Evolutionary conservation across 2,888 invertebrate genomes (phyloP).

Genomic region (Acanthacorydalis orientalis): DNA sequence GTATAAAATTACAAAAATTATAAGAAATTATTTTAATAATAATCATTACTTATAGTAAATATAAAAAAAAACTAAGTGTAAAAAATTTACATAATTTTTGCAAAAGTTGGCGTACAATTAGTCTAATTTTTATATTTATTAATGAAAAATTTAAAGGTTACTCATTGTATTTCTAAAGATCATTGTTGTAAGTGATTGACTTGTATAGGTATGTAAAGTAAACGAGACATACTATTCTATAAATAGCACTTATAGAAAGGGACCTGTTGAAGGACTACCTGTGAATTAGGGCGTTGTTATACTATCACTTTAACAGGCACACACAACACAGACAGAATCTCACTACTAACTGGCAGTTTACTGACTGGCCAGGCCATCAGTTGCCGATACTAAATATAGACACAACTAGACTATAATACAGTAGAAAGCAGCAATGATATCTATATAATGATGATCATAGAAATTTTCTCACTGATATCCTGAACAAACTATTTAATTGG

Average conservation of each 20-base stretch:
- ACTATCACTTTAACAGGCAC: neutral
- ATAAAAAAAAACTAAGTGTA: neutral
- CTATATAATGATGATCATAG: too few relatives aligned
- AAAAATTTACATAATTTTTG: neutral
- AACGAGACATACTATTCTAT: too few relatives aligned
- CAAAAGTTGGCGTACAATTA: neutral
- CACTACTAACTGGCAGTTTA: neutral
- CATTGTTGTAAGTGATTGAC: neutral
- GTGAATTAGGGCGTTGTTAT: conserved; percentile 2
- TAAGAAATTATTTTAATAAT: too few relatives aligned
- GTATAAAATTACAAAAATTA: too few relatives aligned
- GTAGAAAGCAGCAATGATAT: too few relatives aligned
- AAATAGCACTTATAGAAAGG: neutral
- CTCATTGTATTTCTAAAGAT: neutral
- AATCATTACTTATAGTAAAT: too few relatives aligned
- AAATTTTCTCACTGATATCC: too few relatives aligned
- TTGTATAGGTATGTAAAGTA: neutral
- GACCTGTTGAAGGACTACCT: conserved; percentile 6
- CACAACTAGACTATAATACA: neutral
- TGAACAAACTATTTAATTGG: too few relatives aligned
- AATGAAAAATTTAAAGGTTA: neutral
- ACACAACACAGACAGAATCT: neutral
- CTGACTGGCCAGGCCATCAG: neutral
- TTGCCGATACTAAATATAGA: conserved; percentile 1
- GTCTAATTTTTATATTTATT: neutral